A percentile compares a stretch with the other conserved stretches of the same genome.
These are phyloP conservation scores for Drosophila prostipennis DNA, from an alignment of 2,888 invertebrate species.

Conservation along the genomic window DNA sequence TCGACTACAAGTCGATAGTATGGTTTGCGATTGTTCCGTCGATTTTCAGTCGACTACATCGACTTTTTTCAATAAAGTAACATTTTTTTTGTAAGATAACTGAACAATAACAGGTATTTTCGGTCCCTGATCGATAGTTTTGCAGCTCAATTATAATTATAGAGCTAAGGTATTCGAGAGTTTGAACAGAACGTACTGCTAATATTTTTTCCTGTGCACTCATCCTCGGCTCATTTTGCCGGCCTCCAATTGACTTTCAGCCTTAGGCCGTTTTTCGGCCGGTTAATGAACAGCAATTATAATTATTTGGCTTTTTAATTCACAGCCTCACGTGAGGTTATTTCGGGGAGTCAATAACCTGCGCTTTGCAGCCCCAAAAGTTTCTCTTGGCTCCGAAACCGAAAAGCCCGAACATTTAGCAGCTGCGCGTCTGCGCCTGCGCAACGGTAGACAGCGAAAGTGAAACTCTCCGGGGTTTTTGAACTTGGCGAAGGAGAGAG, in stretches of 20 bases:
- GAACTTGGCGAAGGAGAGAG: constrained; percentile 55
- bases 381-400: constrained; percentile 26
- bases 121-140: no score
- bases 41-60: no score
- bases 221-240: not conserved
- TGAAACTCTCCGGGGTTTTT: constrained; percentile 74
- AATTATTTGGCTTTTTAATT: constrained; percentile 32
- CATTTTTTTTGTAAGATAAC: no score
- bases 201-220: not conserved
- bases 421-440: constrained; percentile 43
- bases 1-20: no score
- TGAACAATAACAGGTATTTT: no score
- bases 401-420: constrained; percentile 1
- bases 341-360: constrained; percentile 33
- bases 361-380: constrained; percentile 28
- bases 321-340: constrained; percentile 58
- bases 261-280: constrained; percentile 1
- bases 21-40: no score
- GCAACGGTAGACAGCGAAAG: constrained; percentile 72
- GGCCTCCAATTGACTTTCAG: constrained; percentile 5
- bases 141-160: no score
- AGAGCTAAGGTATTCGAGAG: no score
- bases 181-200: no score
- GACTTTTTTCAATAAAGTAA: no score
- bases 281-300: constrained; percentile 14